Evolutionary conservation across 2,888 invertebrate species (phyloP).

Genomic region (Oegoconia quadripuncta): DNA sequence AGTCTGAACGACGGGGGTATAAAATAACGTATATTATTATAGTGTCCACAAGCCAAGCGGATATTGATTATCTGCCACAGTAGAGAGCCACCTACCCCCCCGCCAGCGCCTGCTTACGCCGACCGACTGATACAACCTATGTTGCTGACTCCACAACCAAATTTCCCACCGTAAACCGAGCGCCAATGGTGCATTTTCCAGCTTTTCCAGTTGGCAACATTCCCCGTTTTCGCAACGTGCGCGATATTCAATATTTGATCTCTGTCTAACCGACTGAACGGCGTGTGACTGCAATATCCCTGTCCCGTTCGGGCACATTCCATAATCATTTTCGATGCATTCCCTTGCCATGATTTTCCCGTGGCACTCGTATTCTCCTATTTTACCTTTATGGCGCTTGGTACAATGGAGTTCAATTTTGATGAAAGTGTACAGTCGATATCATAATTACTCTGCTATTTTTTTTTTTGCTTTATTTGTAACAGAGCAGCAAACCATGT

Average conservation of each 20-base stretch:
- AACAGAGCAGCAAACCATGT: too few species aligned
- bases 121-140: constrained; percentile 44
- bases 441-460: neutral
- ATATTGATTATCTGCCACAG: constrained; percentile 81
- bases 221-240: constrained; percentile 42
- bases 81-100: constrained; percentile 74
- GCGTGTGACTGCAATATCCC: constrained; percentile 68
- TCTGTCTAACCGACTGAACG: constrained; percentile 75
- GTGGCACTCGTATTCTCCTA: constrained; percentile 59
- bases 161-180: constrained; percentile 48
- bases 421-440: constrained; percentile 11
- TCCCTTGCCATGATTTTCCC: constrained; percentile 75
- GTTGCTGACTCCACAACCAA: constrained; percentile 23
- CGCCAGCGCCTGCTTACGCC: constrained; percentile 36
- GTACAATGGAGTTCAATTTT: constrained; percentile 29
- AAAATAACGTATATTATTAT: constrained; percentile 78
- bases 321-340: constrained; percentile 78
- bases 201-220: constrained; percentile 29
- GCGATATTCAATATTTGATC: constrained; percentile 77
- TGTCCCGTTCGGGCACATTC: constrained; percentile 69
- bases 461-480: too few species aligned
- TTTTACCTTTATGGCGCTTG: constrained; percentile 42
- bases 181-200: constrained; percentile 48
- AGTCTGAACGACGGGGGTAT: constrained; percentile 52
- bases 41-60: constrained; percentile 80